Percentiles rank a stretch among this genome's conserved stretches.
These are phyloP conservation scores for Spinibarbus caldwelli DNA, from an alignment of 2,797 vertebrate genomes.

Conservation along the genomic window DNA sequence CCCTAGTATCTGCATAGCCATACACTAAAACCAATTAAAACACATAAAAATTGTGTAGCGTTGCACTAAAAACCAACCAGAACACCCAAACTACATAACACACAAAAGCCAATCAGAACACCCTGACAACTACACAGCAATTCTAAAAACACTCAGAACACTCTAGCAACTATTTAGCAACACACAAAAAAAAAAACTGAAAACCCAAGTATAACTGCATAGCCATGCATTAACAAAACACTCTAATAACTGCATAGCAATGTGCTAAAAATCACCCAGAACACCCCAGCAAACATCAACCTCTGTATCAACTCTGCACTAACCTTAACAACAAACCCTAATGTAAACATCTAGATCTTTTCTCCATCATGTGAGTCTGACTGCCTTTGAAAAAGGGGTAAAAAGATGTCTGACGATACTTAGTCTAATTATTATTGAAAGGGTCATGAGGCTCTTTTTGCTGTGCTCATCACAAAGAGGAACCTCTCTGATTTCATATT, in stretches of 20 bases:
- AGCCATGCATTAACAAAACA: not conserved
- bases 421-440: not conserved
- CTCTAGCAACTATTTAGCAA: too few species aligned
- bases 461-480: conserved; percentile 31
- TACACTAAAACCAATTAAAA: not conserved
- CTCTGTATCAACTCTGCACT: not conserved
- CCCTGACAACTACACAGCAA: not conserved
- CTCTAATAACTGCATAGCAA: not conserved
- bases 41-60: too few species aligned
- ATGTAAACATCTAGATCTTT: not conserved
- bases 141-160: not conserved
- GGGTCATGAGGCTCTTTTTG: not conserved
- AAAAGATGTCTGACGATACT: not conserved
- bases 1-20: not conserved
- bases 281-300: not conserved
- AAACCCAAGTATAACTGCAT: not conserved
- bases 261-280: not conserved
- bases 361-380: not conserved
- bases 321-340: not conserved
- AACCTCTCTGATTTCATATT: conserved; percentile 26
- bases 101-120: not conserved
- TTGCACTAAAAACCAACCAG: not conserved
- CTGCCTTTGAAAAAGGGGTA: not conserved
- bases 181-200: not conserved
- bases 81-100: not conserved